These are phyloP conservation scores for Knipowitschia caucasica DNA, from an alignment of 2,797 vertebrate species.

Conservation along the genomic window DNA sequence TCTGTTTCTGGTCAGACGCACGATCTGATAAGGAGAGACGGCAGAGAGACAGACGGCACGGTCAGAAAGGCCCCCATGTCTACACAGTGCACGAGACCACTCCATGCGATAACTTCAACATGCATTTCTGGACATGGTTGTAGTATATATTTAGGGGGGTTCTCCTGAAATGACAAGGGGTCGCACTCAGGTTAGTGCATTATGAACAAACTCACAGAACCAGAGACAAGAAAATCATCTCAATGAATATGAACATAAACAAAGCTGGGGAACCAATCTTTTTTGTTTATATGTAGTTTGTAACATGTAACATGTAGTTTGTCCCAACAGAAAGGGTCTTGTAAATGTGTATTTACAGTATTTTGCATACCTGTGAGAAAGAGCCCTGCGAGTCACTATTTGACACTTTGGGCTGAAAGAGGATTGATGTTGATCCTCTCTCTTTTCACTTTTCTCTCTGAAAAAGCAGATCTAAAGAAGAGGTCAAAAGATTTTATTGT, in stretches of 20 bases:
- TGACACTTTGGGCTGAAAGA: no score
- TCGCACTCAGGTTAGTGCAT: slow-evolving; percentile 46
- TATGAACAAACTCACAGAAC: slow-evolving; percentile 33
- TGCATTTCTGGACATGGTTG: not conserved
- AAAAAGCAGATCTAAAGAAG: no score
- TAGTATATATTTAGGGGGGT: slow-evolving; percentile 1
- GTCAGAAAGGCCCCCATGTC: slow-evolving; percentile 1
- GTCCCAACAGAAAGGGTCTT: no score
- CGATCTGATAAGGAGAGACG: slow-evolving; percentile 59
- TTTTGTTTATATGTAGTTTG: no score
- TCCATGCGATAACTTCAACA: not conserved
- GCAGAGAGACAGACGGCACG: slow-evolving; percentile 35
- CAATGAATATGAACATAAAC: not conserved
- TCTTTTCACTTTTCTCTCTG: no score
- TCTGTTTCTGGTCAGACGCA: slow-evolving; percentile 62
- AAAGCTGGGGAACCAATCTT: no score
- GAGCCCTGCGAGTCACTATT: no score
- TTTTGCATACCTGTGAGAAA: no score
- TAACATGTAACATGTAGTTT: no score
- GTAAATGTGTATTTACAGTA: no score
- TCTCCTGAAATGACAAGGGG: slow-evolving; percentile 18
- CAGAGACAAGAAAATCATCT: slow-evolving; percentile 29
- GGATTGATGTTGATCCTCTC: no score
- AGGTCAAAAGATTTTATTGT: no score
- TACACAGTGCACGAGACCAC: slow-evolving; percentile 14